Conservation (phyloP, 2,888 invertebrate species). For the Hemicrepidius hirtus region DNA sequence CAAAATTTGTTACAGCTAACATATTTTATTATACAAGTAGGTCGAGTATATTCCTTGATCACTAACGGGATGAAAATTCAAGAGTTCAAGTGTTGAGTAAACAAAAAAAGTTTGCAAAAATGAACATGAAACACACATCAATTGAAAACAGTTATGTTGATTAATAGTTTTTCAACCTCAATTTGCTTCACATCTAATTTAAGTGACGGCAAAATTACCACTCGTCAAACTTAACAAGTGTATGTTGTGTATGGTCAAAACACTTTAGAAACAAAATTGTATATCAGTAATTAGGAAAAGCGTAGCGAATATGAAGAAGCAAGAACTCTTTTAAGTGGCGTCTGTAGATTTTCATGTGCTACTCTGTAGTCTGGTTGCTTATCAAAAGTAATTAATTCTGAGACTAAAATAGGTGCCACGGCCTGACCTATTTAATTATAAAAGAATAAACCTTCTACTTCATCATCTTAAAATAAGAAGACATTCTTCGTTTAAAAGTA, state of each 20-base stretch:
- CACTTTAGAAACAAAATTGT: conserved; percentile 21
- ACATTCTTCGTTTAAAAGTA: background rate
- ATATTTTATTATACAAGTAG: too few relatives aligned
- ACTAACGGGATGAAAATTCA: too few relatives aligned
- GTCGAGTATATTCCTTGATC: too few relatives aligned
- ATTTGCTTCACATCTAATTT: conserved; percentile 29
- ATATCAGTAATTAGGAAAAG: conserved; percentile 27
- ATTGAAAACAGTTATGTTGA: conserved; percentile 25
- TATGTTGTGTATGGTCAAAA: conserved; percentile 33
- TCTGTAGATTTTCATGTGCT: conserved; percentile 4
- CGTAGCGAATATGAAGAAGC: background rate
- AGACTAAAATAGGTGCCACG: background rate
- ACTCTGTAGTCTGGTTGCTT: conserved; percentile 14
- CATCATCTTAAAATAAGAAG: background rate
- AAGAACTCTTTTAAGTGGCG: background rate
- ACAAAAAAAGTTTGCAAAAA: background rate
- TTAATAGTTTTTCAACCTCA: conserved; percentile 21
- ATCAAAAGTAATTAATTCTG: conserved; percentile 17
- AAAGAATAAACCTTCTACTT: background rate
- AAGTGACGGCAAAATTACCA: conserved; percentile 23
- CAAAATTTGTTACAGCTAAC: too few relatives aligned
- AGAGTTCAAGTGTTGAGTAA: too few relatives aligned
- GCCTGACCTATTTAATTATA: conserved; percentile 17
- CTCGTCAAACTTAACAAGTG: conserved; percentile 27
- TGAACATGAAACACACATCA: conserved; percentile 9